Evolutionary conservation across 1,140 invertebrate species (phyloP), one percentile per base, ranked within the genome.

Genomic region (Brachionus manjavacas): DNA sequence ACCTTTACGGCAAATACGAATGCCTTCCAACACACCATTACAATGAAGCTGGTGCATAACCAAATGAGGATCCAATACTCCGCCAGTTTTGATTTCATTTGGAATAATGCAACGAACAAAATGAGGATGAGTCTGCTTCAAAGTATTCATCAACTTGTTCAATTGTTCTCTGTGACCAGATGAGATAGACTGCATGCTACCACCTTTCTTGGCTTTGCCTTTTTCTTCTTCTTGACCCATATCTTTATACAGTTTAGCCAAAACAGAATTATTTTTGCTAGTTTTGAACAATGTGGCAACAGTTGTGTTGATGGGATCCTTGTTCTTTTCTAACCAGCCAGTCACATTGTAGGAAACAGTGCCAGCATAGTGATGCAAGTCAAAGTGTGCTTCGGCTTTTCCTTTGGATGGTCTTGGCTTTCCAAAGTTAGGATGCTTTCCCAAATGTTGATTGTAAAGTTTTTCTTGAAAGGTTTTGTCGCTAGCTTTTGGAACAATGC

Each of bases 1-100:
- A 91, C 98, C 98, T 93, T 99, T 99, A 91, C 98, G 94, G 91
- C 98, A 99, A 92, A 99, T 99, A 96, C 98, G 96, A 92, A 99
- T 99, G 92, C 98, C 98, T 94, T 99, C 98, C 93, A 99, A 94
- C 92, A 99, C 98, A 96, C 98, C 98, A 93, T 99, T 99, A 94
- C 98, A 99, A 86, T 97, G 98, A 87, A 99, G 92, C 92, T 99
- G 98, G 91, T 99, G 90, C 31, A 91, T 95, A 70, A 99, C 98
- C 91, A 99, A 93, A 89, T 96, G 95, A 85, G 98, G 96, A 91
- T 99, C 98, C 90, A 99, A 98, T 84, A 99, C 92, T 92, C 97
- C 93, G 88, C 96, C 92, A 88, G 95, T 93, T 92, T 99, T 99
- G 92, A 95, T 92, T 91, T 99, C 96, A 90, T 99, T 99, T 91